Percentiles rank a stretch among this genome's conserved stretches.
phyloP scores from a whole-genome alignment of 2,113 vertebrate genomes.

The Hippocampus guttulatus region DNA sequence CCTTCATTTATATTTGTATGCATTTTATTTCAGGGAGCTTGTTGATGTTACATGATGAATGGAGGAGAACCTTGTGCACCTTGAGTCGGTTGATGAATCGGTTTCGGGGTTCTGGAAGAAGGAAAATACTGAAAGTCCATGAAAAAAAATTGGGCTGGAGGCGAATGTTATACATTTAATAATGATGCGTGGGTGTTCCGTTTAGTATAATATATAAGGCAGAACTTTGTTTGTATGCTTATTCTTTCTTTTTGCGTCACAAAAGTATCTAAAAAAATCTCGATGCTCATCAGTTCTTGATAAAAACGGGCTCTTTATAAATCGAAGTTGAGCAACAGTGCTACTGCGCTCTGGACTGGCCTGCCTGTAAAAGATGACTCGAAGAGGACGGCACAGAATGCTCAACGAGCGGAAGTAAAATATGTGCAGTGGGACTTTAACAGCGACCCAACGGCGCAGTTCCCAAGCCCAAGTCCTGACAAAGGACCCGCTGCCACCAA shows the following conservation, averaged over 20 bases:
- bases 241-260: background rate
- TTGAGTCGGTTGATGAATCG: too few relatives aligned
- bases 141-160: too few relatives aligned
- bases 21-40: too few relatives aligned
- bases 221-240: too few relatives aligned
- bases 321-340: background rate
- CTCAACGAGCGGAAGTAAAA: slow-evolving; percentile 7
- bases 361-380: background rate
- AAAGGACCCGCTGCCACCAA: background rate
- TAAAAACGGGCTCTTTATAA: background rate
- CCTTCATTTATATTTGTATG: background rate
- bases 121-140: too few relatives aligned
- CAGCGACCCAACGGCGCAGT: background rate
- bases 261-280: background rate
- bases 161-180: too few relatives aligned
- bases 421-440: background rate
- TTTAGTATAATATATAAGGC: too few relatives aligned
- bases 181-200: too few relatives aligned
- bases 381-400: background rate
- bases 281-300: background rate
- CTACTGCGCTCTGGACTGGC: background rate
- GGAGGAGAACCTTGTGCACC: too few relatives aligned
- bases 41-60: too few relatives aligned
- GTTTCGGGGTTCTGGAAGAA: too few relatives aligned
- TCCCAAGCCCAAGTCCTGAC: background rate